Evolutionary conservation across 2,797 vertebrate species (phyloP), one percentile per base, ranked within the genome.

Genomic region (Sebastes taczanowskii): DNA sequence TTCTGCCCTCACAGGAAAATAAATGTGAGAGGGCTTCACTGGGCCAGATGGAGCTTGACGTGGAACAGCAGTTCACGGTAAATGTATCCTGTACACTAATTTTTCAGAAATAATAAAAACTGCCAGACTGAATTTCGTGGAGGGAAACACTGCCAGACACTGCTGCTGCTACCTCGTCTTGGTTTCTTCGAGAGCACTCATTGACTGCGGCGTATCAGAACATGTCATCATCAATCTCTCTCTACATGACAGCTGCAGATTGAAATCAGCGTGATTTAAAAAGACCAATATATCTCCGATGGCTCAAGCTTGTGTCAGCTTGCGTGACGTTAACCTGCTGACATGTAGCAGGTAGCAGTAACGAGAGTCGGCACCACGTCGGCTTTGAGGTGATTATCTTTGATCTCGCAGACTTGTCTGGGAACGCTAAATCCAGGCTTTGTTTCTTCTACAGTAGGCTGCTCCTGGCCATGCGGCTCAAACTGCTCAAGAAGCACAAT

Each of bases 41-140:
- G 53, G 68, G 56, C 82, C 86, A 90, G 77, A 78, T 90, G 88
- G 84, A 84, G 78, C 73, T 72, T 62, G 78, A 82, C 38, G 3
- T 60, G 71, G 46, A 89, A 78, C 79, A 83, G 83, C 81, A 53
- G 83, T 75, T 75, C n/a, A 53, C 74, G 16, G 6, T 75, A 84
- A 88, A 74, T 81, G 59, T 78, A 83, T 11, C 76, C 70, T 80
- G 63, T 68, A 16, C 30, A 9, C 56, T 9, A 11, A 71, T 80
- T 81, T 79, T 77, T 69, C 71, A 69, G 30, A 71, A 70, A 76
- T 23, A 49, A 18, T 22, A 61, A 82, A 79, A 84, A 27, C 25
- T 53, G 25, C 32, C 38, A 18, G 34, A 10, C 53, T 42, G 30
- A 65, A 10, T 49, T 59, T 18, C 7, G 14, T 23, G 27, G 23